These are phyloP conservation scores for Pogonocichla stellata DNA, from an alignment of 2,113 vertebrate genomes.

Conservation along the genomic window DNA sequence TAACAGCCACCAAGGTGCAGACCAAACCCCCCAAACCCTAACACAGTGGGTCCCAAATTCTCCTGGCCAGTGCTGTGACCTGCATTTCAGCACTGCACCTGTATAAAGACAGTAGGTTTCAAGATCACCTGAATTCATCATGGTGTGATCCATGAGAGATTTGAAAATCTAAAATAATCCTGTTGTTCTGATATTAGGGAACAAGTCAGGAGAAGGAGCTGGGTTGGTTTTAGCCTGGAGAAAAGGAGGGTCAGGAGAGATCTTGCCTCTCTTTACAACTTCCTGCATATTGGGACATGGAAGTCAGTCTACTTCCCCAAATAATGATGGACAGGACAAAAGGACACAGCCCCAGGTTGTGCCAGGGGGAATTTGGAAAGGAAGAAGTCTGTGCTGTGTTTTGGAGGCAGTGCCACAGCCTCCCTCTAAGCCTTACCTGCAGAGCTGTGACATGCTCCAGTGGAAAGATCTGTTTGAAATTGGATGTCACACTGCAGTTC, in stretches of 20 bases:
- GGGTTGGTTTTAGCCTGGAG: background rate
- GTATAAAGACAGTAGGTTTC: background rate
- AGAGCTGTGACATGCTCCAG: background rate
- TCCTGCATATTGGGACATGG: background rate
- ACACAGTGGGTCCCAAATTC: background rate
- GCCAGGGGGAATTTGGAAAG: background rate
- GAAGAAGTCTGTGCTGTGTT: background rate
- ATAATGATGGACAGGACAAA: background rate
- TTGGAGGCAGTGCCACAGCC: background rate
- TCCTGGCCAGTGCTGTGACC: background rate
- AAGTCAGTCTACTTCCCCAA: background rate
- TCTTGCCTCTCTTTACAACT: background rate
- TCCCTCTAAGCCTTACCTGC: background rate
- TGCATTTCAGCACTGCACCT: background rate
- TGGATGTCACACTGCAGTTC: background rate
- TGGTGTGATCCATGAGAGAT: background rate
- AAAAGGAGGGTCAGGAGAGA: background rate
- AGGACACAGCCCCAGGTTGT: background rate
- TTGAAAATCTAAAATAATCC: background rate
- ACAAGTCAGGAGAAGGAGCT: background rate
- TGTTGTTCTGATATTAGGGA: background rate
- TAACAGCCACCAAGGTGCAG: background rate
- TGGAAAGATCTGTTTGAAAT: background rate
- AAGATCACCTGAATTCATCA: background rate
- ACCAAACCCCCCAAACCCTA: background rate